These are phyloP conservation scores for Todiramphus chloris DNA, from an alignment of 2,113 vertebrate genomes.

Conservation along the genomic window DNA sequence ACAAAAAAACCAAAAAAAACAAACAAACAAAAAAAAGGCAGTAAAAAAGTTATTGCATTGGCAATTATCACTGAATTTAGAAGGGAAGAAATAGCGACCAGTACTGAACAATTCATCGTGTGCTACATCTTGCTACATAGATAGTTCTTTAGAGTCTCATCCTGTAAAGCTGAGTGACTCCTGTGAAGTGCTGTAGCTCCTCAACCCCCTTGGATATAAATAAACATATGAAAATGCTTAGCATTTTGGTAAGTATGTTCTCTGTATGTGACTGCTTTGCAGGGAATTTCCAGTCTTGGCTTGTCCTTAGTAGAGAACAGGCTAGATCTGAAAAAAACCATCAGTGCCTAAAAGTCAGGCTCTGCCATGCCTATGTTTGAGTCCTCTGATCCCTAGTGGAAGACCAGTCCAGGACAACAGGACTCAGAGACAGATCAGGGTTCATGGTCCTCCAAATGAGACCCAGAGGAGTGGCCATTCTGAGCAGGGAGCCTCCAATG, in stretches of 20 bases:
- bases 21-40: slow-evolving; percentile 37
- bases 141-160: not conserved
- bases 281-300: not conserved
- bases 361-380: not conserved
- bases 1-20: too few relatives aligned
- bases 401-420: not conserved
- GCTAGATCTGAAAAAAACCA: not conserved
- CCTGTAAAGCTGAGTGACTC: not conserved
- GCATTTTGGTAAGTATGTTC: not conserved
- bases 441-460: not conserved
- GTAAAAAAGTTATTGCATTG: not conserved
- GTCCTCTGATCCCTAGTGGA: not conserved
- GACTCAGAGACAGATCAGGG: not conserved
- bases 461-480: not conserved
- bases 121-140: not conserved
- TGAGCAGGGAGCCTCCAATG: not conserved
- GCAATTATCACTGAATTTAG: not conserved
- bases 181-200: not conserved
- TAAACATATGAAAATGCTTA: not conserved
- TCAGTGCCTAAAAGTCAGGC: not conserved
- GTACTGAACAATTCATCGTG: not conserved
- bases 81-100: slow-evolving; percentile 38
- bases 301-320: not conserved
- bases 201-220: not conserved
- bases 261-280: not conserved